Base-by-base conservation (phyloP, 2,888 invertebrate species). In the Acanthosepion pharaonis region DNA sequence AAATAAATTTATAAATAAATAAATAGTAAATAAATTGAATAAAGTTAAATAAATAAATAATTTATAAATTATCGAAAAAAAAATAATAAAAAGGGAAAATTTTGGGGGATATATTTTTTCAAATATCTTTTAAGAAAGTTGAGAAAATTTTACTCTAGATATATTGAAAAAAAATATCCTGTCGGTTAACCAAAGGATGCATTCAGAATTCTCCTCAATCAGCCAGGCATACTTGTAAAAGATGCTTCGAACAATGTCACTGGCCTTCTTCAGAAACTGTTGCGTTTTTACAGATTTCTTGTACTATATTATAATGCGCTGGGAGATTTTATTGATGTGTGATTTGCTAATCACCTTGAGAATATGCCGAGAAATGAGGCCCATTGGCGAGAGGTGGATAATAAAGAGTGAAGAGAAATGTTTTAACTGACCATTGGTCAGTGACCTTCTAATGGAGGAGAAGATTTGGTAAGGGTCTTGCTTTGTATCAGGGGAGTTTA, bases 381-480 rank as follows among this genome's bases (percentile, higher is more conserved):
- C 78, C 78, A 78, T 78, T 33, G 78, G n/a, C n/a, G n/a, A 78
- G 78, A 15, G n/a, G n/a, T 33, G n/a, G 78, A 4, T 78, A n/a
- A 78, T 33, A 33, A 78, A 18, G 78, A 78, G 78, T 15, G 33
- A 78, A 78, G n/a, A 78, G 78, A 78, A 78, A 78, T 78, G n/a
- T n/a, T 78, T 78, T 78, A 33, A 33, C 78, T 78, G 78, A 78
- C 78, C 78, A 33, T 9, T n/a, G 78, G 78, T 78, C 78, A 78
- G 78, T 78, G 78, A 78, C 78, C 78, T 78, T 78, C n/a, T 78
- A 78, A 78, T 78, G n/a, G 78, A 78, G 33, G 78, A n/a, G n/a
- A 78, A 78, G 78, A 78, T 78, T 78, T 78, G 78, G 78, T 78
- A n/a, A 59, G 78, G 78, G 78, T n/a, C 23, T 78, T 78, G 78